Conservation (phyloP, 2,113 vertebrate species). For the Sinocyclocheilus rhinocerous region DNA sequence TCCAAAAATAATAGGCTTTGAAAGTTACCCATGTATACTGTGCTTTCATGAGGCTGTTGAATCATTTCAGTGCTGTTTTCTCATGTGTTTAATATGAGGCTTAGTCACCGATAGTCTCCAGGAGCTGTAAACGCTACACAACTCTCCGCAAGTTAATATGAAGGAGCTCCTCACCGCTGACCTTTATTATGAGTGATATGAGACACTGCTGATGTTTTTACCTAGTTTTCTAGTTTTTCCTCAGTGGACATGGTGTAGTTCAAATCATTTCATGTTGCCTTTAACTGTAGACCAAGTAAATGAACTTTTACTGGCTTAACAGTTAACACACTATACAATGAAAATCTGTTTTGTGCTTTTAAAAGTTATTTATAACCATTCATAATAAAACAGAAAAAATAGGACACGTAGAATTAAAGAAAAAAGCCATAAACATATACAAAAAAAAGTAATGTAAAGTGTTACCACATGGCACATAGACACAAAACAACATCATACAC, state of each 20-base stretch:
- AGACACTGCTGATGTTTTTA: background rate
- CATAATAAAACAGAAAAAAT: background rate
- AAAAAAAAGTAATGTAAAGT: background rate
- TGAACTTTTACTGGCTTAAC: background rate
- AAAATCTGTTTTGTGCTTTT: background rate
- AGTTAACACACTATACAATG: background rate
- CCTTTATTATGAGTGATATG: slow-evolving; percentile 13
- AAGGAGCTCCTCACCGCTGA: background rate
- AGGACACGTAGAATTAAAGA: background rate
- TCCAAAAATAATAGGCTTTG: background rate
- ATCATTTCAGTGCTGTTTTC: slow-evolving; percentile 7
- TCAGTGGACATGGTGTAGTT: background rate
- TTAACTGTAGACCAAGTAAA: background rate
- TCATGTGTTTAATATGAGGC: slow-evolving; percentile 25
- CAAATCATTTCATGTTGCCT: background rate
- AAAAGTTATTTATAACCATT: background rate
- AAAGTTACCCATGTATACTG: background rate
- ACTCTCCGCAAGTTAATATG: background rate
- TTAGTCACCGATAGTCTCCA: slow-evolving; percentile 9
- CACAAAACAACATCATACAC: background rate
- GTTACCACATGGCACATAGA: background rate
- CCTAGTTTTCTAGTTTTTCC: background rate
- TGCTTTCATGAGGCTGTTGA: background rate
- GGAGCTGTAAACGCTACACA: background rate
- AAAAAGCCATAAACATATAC: background rate